phyloP scores from a whole-genome alignment of 2,797 vertebrate species.

The Fistularia commersonii region DNA sequence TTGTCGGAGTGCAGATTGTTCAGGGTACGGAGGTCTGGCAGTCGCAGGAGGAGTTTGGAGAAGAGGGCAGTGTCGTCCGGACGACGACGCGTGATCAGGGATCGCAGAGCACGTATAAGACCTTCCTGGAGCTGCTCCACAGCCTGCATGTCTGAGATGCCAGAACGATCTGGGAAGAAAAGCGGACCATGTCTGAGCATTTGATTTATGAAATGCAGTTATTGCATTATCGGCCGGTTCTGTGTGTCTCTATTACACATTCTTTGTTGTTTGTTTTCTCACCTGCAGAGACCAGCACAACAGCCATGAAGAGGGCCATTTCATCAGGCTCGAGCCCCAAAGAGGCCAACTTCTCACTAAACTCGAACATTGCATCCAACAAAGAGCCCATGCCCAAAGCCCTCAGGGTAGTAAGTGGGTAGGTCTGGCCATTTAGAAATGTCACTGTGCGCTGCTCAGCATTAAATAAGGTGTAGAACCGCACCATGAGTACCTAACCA shows the following conservation, averaged over 20 bases:
- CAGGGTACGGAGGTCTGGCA: conserved; percentile 80
- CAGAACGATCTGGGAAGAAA: conserved; percentile 66
- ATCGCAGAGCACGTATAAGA: conserved; percentile 72
- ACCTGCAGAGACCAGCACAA: conserved; percentile 83
- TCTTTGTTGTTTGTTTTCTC: conserved; percentile 24
- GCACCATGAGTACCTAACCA: conserved; percentile 77
- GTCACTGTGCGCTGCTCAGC: conserved; percentile 71
- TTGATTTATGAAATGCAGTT: too few relatives aligned
- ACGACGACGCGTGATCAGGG: conserved; percentile 67
- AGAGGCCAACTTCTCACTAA: conserved; percentile 76
- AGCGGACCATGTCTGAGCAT: conserved; percentile 1
- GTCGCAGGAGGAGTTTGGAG: conserved; percentile 74
- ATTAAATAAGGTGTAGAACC: conserved; percentile 81
- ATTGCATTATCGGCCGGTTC: too few relatives aligned
- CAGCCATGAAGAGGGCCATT: conserved; percentile 83
- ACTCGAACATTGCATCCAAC: conserved; percentile 79
- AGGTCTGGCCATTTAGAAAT: conserved; percentile 78
- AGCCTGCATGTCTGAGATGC: conserved; percentile 66
- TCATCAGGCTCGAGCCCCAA: conserved; percentile 78
- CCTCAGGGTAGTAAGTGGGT: conserved; percentile 66
- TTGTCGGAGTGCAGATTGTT: conserved; percentile 82
- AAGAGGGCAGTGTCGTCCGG: conserved; percentile 72
- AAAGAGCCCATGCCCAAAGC: conserved; percentile 76
- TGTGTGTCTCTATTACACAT: background rate
- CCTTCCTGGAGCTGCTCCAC: conserved; percentile 81